Evolutionary conservation across 2,888 invertebrate species (phyloP), one percentile per base, ranked within the genome.

Genomic region (Loripinus fragilis): DNA sequence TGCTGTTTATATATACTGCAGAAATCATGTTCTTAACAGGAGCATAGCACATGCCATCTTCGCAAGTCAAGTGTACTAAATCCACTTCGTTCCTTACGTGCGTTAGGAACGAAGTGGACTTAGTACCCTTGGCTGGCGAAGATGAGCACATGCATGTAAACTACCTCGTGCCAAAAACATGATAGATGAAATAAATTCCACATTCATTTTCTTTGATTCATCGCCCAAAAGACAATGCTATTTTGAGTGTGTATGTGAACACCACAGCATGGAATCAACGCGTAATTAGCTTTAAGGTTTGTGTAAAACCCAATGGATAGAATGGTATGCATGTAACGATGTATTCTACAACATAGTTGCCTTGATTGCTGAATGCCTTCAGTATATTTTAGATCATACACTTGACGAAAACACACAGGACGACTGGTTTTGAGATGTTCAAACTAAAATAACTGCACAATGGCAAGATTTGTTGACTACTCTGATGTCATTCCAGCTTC

Each of bases 211-310:
- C 50, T 50, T n/a, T 20, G 50, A 50, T 50, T 50, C 50, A n/a
- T 75, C 75, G 25, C 70, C 75, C 45, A 75, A 75, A 38, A 45
- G 75, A 41, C 50, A 50, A 50, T 5, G 50, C 50, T 50, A 50
- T 50, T 50, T 50, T 50, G 50, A 50, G 50, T n/a, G 50, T 20
- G 50, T 50, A 50, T n/a, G 10, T 10, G 23, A 50, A 23, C 50
- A 50, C 50, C 8, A 50, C 23, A n/a, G 50, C 50, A 50, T n/a
- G n/a, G 50, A 50, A n/a, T 12, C 50, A 50, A 50, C 17, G 50
- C 50, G 50, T 50, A 50, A 50, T 15, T 15, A 12, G 50, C n/a
- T 50, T 50, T 50, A 15, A 23, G 50, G 50, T 23, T 50, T 50
- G 50, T 50, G 50, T 50, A 50, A 50, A 50, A 50, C 50, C 17